Percentiles rank a stretch among this genome's conserved stretches.
Evolutionary conservation across 1,140 invertebrate genomes (phyloP).

Genomic region (Psilanteris sp.): DNA sequence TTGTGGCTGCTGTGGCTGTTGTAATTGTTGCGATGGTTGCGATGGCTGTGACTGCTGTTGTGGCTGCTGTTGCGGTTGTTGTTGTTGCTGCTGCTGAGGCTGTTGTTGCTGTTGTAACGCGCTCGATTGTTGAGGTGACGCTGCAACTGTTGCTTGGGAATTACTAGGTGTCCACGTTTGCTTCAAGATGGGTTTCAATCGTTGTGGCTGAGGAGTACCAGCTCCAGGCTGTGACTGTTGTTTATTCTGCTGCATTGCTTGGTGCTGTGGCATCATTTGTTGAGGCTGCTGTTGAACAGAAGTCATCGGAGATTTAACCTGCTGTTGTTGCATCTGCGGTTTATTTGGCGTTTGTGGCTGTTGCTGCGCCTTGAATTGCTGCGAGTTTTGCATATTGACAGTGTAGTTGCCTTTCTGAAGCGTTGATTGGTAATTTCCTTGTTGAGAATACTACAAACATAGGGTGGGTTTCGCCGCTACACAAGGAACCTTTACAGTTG

Average conservation of each 20-base stretch:
- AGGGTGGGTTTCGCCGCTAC: constrained; percentile 79
- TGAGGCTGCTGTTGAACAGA: constrained; percentile 23
- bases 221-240: not conserved
- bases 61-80: constrained; percentile 8
- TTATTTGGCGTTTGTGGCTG: no score
- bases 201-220: constrained; percentile 55
- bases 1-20: constrained; percentile 13
- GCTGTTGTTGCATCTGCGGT: constrained; percentile 16
- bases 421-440: constrained; percentile 71
- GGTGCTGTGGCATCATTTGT: constrained; percentile 30
- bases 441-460: constrained; percentile 76
- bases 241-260: no score
- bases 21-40: constrained; percentile 6
- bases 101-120: constrained; percentile 8
- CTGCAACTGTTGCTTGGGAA: not conserved
- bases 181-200: constrained; percentile 75
- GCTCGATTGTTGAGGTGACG: not conserved
- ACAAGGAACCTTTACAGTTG: constrained; percentile 80
- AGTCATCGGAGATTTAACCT: constrained; percentile 5
- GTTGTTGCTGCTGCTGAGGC: constrained; percentile 7
- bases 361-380: constrained; percentile 63
- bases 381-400: constrained; percentile 64
- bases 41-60: constrained; percentile 3
- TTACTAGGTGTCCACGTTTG: constrained; percentile 31
- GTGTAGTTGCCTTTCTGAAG: constrained; percentile 64